These are phyloP conservation scores for Peromyscus melanophrys DNA, from an alignment of 2,797 vertebrate species.

Conservation along the genomic window DNA sequence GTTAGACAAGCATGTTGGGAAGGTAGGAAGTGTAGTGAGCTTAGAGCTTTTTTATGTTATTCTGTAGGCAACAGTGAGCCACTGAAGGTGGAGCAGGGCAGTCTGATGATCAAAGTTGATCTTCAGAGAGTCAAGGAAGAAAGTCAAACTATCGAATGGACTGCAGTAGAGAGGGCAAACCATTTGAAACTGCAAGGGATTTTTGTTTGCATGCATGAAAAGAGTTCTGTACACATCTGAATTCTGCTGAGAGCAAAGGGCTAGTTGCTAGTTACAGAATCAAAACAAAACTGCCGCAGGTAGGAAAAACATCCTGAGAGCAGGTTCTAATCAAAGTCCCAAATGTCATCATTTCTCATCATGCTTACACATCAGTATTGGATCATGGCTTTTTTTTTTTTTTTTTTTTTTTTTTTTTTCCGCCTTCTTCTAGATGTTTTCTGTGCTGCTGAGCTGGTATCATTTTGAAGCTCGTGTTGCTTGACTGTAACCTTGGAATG, in stretches of 20 bases:
- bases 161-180: slow-evolving; percentile 34
- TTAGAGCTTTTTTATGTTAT: slow-evolving; percentile 39
- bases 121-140: slow-evolving; percentile 47
- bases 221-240: not conserved
- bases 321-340: slow-evolving; percentile 57
- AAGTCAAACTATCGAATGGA: slow-evolving; percentile 24
- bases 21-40: not conserved
- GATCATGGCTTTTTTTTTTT: not conserved
- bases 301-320: not conserved
- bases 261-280: slow-evolving; percentile 14
- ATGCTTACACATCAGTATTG: not conserved
- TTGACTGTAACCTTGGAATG: slow-evolving; percentile 42
- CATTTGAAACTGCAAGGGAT: slow-evolving; percentile 65
- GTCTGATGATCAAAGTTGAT: slow-evolving; percentile 61
- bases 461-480: slow-evolving; percentile 23
- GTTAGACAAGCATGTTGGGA: not conserved
- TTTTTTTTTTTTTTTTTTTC: not conserved
- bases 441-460: not conserved
- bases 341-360: not conserved
- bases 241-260: slow-evolving; percentile 57
- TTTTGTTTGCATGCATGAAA: slow-evolving; percentile 64
- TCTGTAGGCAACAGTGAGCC: slow-evolving; percentile 10
- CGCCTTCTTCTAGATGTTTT: not conserved
- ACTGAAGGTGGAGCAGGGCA: slow-evolving; percentile 2
- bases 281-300: slow-evolving; percentile 43